These are phyloP conservation scores for Atherinomorus stipes DNA, from an alignment of 2,113 vertebrate species.

Conservation along the genomic window DNA sequence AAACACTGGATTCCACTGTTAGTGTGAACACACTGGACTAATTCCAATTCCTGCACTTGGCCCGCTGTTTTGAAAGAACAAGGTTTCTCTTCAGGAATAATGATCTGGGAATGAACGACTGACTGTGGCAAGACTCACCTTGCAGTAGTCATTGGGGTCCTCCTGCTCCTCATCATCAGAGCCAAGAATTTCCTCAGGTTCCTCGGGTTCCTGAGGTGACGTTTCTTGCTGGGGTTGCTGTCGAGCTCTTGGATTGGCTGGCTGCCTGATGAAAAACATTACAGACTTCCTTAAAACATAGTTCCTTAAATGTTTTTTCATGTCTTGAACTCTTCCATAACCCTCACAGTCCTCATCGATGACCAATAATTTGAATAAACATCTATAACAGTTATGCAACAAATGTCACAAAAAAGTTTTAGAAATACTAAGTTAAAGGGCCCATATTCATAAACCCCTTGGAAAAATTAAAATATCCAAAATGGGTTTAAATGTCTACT, in stretches of 20 bases:
- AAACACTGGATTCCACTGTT: not conserved
- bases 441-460: too few relatives aligned
- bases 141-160: constrained; percentile 98
- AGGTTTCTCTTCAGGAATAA: not conserved
- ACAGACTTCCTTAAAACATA: not conserved
- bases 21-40: not conserved
- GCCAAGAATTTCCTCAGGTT: constrained; percentile 92
- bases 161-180: constrained; percentile 99
- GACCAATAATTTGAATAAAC: too few relatives aligned
- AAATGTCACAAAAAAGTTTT: too few relatives aligned
- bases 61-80: not conserved
- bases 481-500: too few relatives aligned
- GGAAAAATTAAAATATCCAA: too few relatives aligned
- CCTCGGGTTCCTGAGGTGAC: constrained; percentile 91
- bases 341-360: too few relatives aligned
- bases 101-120: too few relatives aligned
- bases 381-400: too few relatives aligned
- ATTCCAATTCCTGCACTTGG: too few relatives aligned
- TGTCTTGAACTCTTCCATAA: too few relatives aligned
- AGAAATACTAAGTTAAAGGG: too few relatives aligned
- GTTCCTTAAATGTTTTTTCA: too few relatives aligned
- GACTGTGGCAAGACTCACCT: constrained; percentile 78
- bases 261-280: constrained; percentile 82
- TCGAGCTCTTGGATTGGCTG: constrained; percentile 86
- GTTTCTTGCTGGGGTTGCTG: constrained; percentile 84